Evolutionary conservation across 2,888 invertebrate species (phyloP), one percentile per base, ranked within the genome.

Genomic region (Noctua pronuba): DNA sequence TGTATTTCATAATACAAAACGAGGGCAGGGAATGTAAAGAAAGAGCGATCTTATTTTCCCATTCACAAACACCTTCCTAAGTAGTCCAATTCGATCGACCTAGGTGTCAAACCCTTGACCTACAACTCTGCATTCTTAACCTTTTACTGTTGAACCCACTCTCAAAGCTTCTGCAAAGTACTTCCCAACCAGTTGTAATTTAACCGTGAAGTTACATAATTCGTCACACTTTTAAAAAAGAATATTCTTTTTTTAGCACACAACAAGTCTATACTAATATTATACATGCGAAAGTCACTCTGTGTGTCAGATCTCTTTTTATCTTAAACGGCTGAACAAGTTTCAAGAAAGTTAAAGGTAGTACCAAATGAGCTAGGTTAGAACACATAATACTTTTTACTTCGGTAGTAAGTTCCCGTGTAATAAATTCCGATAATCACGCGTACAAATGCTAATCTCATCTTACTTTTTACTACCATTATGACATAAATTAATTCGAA

Each of bases 51-150:
- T 60, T 8, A 31, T 31, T 18, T 31, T 31, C 58, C 58, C 31
- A 31, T 41, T 41, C 41, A 41, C 10, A 41, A 10, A 41, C 10
- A 41, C 41, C 41, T 38, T 13, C 11, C 16, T 16, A 41, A 65
- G 66, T 28, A 44, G 13, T 49, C 31, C n/a, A 55, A 44, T n/a
- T 58, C 21, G 10, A 0, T 38, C 58, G 24, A 69, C 58, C 31
- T 68, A 55, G 21, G 44, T 44, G 31, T 68, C 46, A 31, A 70
- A 75, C n/a, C 73, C 28, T 41, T 73, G 73, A 67, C 49, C 67
- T 67, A 28, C 21, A 49, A 52, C 3, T 67, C 21, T 67, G 49
- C 67, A 73, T 67, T 52, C 67, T 73, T 67, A 67, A 73, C 73
- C 38, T 68, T 73, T 67, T 38, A 73, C 24, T 41, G 31, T 41